Evolutionary conservation across 2,113 vertebrate species (phyloP).

Genomic region (Salvelinus namaycush): DNA sequence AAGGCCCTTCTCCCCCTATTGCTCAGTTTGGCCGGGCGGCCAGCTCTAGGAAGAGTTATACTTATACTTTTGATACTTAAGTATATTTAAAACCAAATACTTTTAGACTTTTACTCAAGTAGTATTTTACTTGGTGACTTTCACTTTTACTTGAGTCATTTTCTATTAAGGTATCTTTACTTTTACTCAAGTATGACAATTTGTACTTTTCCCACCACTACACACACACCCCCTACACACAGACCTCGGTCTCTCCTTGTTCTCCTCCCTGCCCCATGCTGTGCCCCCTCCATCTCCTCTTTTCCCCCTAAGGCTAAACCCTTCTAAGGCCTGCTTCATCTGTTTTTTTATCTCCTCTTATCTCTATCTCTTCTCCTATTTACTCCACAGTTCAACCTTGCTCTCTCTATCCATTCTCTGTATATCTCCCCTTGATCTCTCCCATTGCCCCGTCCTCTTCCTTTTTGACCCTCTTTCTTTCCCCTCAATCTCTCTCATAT

Average conservation of each 20-base stretch:
- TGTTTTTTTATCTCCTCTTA: neutral
- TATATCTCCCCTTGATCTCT: neutral
- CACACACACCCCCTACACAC: constrained; percentile 5
- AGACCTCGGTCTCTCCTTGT: constrained; percentile 17
- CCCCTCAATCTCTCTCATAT: neutral
- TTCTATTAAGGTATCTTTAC: too few species aligned
- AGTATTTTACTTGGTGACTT: too few species aligned
- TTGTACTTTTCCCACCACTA: constrained; percentile 14
- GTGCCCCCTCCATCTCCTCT: constrained; percentile 38
- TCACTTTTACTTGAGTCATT: too few species aligned
- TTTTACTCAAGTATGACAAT: too few species aligned
- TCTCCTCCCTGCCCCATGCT: constrained; percentile 37
- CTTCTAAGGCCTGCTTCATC: constrained; percentile 16
- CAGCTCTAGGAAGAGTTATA: too few species aligned
- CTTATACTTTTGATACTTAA: too few species aligned
- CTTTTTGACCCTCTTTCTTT: neutral
- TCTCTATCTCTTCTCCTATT: neutral
- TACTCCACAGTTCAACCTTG: neutral
- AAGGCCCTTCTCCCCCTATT: too few species aligned
- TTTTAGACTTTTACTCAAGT: too few species aligned
- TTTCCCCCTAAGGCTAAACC: constrained; percentile 25
- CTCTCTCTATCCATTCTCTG: neutral
- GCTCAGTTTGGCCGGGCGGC: too few species aligned
- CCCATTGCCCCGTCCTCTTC: neutral
- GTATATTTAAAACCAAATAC: too few species aligned